These are phyloP conservation scores for Salvator merianae DNA, from an alignment of 2,113 vertebrate genomes.

Conservation along the genomic window DNA sequence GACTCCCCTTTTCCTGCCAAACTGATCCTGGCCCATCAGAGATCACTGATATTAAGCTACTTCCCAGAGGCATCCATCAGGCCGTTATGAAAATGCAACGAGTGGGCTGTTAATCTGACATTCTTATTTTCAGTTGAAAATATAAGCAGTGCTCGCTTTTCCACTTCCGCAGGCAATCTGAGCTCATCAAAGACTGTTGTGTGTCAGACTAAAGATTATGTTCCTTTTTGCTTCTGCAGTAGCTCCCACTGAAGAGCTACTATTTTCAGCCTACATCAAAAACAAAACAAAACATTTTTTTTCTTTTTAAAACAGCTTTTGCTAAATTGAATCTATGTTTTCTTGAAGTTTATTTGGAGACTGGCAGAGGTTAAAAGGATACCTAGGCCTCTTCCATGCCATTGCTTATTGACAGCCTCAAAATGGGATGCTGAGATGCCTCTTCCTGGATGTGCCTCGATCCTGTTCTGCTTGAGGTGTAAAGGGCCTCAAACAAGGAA, in stretches of 20 bases:
- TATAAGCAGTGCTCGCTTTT: neutral
- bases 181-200: neutral
- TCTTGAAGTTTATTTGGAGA: neutral
- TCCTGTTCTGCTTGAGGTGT: too few species aligned
- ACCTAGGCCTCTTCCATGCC: too few species aligned
- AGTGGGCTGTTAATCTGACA: too few species aligned
- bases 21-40: neutral
- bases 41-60: neutral
- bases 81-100: too few species aligned
- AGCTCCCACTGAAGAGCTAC: neutral
- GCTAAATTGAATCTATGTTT: neutral
- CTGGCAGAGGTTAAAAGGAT: neutral
- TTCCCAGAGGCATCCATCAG: too few species aligned
- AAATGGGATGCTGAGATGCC: too few species aligned
- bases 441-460: too few species aligned
- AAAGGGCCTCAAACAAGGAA: too few species aligned
- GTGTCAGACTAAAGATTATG: neutral
- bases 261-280: neutral
- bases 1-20: neutral
- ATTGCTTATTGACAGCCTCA: too few species aligned
- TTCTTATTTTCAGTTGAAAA: neutral
- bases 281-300: neutral
- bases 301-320: neutral
- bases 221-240: neutral
- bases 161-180: neutral